Evolutionary conservation across 2,113 vertebrate species (phyloP).

Genomic region (Lates calcarifer): DNA sequence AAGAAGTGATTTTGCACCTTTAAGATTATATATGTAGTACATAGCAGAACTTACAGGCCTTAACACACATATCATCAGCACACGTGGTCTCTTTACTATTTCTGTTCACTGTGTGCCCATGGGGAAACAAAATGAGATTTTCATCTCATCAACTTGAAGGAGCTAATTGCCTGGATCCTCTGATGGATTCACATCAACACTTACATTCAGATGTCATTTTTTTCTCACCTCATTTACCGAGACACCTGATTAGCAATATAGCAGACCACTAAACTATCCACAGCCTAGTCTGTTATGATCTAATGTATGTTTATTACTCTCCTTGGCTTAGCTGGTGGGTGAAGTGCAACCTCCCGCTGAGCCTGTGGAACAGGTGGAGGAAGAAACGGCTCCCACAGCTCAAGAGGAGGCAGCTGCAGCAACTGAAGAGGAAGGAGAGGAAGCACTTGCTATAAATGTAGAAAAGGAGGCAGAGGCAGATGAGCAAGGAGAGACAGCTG

Average conservation of each 20-base stretch:
- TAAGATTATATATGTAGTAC: neutral
- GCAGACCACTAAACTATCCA: neutral
- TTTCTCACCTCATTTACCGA: neutral
- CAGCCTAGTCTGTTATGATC: neutral
- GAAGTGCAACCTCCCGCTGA: slow-evolving; percentile 27
- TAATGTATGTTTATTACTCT: slow-evolving; percentile 29
- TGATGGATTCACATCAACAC: slow-evolving; percentile 18
- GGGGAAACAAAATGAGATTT: slow-evolving; percentile 62
- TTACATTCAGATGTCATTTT: neutral
- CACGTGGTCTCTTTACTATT: slow-evolving; percentile 66
- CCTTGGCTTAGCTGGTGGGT: slow-evolving; percentile 30
- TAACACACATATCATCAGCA: slow-evolving; percentile 19
- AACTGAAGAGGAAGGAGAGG: slow-evolving; percentile 17
- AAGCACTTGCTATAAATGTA: neutral
- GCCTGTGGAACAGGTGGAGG: slow-evolving; percentile 7
- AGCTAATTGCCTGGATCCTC: slow-evolving; percentile 64
- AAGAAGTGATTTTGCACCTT: neutral
- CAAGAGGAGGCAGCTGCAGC: slow-evolving; percentile 14
- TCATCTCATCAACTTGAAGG: slow-evolving; percentile 54
- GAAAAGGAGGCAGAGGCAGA: slow-evolving; percentile 10
- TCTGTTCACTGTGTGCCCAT: slow-evolving; percentile 42
- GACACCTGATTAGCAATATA: neutral
- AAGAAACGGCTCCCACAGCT: slow-evolving; percentile 11
- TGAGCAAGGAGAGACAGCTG: slow-evolving; percentile 11
- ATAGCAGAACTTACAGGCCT: slow-evolving; percentile 9